Base-by-base conservation (phyloP, 2,888 invertebrate species). In the Drosophila antonietae region DNA sequence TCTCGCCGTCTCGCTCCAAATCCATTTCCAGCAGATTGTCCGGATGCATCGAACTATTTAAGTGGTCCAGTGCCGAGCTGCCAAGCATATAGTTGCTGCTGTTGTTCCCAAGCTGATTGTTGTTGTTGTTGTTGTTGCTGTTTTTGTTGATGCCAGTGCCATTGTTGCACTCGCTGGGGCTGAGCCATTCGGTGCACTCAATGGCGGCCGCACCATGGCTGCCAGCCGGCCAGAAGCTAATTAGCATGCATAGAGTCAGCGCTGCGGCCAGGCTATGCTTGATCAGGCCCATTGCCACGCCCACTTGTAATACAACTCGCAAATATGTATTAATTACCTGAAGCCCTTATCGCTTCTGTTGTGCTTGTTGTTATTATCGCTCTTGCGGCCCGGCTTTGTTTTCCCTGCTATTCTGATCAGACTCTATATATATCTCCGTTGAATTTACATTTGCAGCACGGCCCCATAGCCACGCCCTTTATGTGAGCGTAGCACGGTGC, bases 1-100 rank as follows among this genome's bases (percentile, higher is more conserved):
- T 94, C 81, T 94, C 94, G 60, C 73, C 81, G 18, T 90, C 90
- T 67, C 81, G 82, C 93, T 91, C 91, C 62, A 90, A 93, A 56
- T 91, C 91, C 75, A 89, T 86, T 62, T 91, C 91, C 39, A 91
- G 78, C 68, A 91, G 73, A 83, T 91, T 91, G 69, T 90, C 91
- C 0, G 86, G 74, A 18, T 73, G 76, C 55, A 71, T 53, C 18
- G 89, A 79, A 14, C 65, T 56, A 60, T 83, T 81, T 56, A 72
- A 43, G 53, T 67, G 55, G 46, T 67, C 71, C 63, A 71, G 15
- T 4, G 71, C 5, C 1, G 67, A 39, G 51, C 41, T 28, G 61
- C 51, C 61, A 12, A 51, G 43, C 37, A 37, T 63, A 53, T 74
- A 46, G 46, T 75, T 75, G 62, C 31, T 62, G 61, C 28, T 59